Evolutionary conservation across 2,797 vertebrate genomes (phyloP).

Genomic region (Pseudotriccus pelzelni): DNA sequence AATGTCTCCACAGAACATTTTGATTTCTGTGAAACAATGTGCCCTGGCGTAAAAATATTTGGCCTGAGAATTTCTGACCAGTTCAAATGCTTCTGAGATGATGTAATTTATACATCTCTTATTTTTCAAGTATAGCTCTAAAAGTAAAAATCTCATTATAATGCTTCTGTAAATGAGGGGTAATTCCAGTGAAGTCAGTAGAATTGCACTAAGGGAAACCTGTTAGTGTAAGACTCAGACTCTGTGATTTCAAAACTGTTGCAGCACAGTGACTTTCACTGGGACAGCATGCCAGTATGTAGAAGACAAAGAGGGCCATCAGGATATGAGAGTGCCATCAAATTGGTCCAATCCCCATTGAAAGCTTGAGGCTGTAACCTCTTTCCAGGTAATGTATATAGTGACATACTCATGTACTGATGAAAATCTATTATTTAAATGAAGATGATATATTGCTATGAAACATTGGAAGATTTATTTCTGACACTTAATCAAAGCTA

Average conservation of each 20-base stretch:
- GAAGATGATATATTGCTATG: background rate
- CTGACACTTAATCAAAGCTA: background rate
- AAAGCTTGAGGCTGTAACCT: background rate
- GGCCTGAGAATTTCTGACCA: background rate
- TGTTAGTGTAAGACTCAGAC: background rate
- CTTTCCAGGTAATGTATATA: background rate
- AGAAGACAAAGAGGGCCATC: background rate
- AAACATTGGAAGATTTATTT: background rate
- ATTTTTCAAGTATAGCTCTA: background rate
- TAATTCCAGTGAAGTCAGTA: background rate
- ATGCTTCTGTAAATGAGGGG: background rate
- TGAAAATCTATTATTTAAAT: conserved; percentile 6
- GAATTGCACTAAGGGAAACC: background rate
- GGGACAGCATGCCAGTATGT: background rate
- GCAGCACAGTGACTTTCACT: background rate
- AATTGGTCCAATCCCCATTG: background rate
- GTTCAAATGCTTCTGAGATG: background rate
- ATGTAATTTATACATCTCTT: background rate
- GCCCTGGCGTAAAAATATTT: background rate
- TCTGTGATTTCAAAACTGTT: background rate
- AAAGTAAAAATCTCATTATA: background rate
- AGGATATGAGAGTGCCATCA: background rate
- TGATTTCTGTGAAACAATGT: background rate
- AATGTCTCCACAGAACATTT: background rate
- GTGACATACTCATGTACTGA: background rate